These are phyloP conservation scores for Gallinago undulata DNA, from an alignment of 2,113 vertebrate genomes.

Conservation along the genomic window DNA sequence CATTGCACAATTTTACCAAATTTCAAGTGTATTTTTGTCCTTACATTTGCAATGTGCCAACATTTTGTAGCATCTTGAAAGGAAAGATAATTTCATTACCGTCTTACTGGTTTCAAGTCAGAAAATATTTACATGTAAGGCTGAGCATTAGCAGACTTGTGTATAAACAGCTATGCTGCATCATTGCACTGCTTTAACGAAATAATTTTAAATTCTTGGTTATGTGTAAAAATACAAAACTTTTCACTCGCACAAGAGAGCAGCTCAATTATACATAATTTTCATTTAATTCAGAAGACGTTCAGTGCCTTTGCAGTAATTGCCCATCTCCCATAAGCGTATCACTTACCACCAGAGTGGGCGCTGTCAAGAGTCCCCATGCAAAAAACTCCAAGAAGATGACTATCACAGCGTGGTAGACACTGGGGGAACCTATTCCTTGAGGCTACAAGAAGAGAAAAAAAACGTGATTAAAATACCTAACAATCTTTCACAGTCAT, in stretches of 20 bases:
- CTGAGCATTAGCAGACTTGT: not conserved
- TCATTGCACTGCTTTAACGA: not conserved
- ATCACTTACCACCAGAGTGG: constrained; percentile 84
- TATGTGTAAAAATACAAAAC: not conserved
- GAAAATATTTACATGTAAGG: not conserved
- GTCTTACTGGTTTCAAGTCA: not conserved
- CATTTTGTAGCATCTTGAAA: not conserved
- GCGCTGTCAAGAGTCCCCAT: constrained; percentile 88
- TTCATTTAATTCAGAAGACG: not conserved
- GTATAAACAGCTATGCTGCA: not conserved
- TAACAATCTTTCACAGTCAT: not conserved
- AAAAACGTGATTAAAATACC: not conserved
- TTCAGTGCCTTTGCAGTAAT: not conserved
- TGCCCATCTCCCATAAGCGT: not conserved
- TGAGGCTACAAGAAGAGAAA: constrained; percentile 77
- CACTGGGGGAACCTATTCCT: constrained; percentile 89
- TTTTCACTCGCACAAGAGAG: not conserved
- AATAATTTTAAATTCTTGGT: not conserved
- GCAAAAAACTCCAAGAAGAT: constrained; percentile 93
- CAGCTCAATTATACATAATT: not conserved
- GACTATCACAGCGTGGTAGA: constrained; percentile 90
- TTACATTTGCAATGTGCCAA: not conserved
- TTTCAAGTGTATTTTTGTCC: not conserved
- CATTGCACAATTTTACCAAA: not conserved
- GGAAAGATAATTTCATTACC: not conserved